Percentiles rank a stretch among this genome's conserved stretches.
Conservation (phyloP, 2,797 vertebrate species). For the Heliangelus exortis region DNA sequence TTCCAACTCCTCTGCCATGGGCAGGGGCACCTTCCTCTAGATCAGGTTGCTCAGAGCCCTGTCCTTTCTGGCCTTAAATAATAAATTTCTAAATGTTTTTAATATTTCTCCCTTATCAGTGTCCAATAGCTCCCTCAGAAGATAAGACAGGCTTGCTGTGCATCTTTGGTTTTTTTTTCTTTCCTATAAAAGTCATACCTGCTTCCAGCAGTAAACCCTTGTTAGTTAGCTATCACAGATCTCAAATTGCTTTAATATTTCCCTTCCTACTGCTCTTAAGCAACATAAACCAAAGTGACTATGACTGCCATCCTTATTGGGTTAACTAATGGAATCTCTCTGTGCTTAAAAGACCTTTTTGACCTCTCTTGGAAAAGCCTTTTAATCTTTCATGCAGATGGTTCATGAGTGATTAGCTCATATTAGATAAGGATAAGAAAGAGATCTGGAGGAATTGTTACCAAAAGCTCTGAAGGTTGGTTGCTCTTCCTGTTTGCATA, state of each 20-base stretch:
- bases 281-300: constrained; percentile 10
- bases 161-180: constrained; percentile 16
- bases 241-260: constrained; percentile 16
- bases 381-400: neutral
- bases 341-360: neutral
- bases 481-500: neutral
- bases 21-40: too few relatives aligned
- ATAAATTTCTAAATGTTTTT: constrained; percentile 42
- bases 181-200: neutral
- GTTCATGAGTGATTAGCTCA: neutral
- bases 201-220: neutral
- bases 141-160: neutral
- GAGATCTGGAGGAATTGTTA: neutral
- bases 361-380: neutral
- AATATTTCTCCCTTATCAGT: constrained; percentile 4
- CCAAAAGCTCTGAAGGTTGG: neutral
- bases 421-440: neutral
- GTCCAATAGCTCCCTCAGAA: neutral
- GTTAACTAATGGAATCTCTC: neutral
- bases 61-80: neutral
- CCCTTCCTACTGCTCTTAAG: constrained; percentile 9
- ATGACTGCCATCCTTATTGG: neutral
- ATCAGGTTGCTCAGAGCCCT: too few relatives aligned
- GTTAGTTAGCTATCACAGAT: constrained; percentile 1
- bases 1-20: too few relatives aligned